Conservation (phyloP, 2,797 vertebrate species). For the Macropus fuliginosus region DNA sequence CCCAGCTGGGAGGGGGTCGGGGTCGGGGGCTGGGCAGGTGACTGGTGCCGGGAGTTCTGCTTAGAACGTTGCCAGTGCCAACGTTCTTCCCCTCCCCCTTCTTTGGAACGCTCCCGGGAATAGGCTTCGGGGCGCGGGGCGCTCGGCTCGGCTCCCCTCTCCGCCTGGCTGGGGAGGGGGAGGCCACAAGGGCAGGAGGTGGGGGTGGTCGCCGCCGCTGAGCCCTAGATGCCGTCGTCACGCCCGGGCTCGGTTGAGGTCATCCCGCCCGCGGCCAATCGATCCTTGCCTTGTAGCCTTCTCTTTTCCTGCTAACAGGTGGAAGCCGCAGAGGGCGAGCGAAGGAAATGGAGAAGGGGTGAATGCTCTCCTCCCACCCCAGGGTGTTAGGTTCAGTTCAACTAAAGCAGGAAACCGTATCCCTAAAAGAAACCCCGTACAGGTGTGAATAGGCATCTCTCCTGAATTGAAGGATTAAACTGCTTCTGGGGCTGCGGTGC, state of each 20-base stretch:
- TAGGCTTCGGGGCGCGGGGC: background rate
- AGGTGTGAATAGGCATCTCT: background rate
- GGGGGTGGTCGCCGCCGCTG: background rate
- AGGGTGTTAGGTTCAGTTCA: background rate
- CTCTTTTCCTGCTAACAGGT: conserved; percentile 57
- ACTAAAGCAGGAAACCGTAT: background rate
- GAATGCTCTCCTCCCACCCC: conserved; percentile 38
- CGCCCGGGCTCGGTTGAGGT: background rate
- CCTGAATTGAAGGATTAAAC: background rate
- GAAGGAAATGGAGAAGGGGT: background rate
- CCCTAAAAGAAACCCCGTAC: conserved; percentile 12
- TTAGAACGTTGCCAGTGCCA: background rate
- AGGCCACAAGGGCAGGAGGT: too few relatives aligned
- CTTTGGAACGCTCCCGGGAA: background rate
- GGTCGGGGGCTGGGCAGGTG: background rate
- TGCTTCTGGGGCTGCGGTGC: background rate
- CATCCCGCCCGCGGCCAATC: background rate
- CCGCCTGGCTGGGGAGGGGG: background rate
- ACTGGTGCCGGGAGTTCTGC: background rate
- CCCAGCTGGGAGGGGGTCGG: background rate
- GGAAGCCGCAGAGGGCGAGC: conserved; percentile 31
- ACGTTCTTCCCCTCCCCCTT: conserved; percentile 1
- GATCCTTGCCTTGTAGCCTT: background rate
- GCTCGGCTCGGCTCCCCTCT: background rate
- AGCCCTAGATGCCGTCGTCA: background rate